These are phyloP conservation scores for Pollachius pollachius DNA, from an alignment of 2,113 vertebrate genomes.

Conservation along the genomic window DNA sequence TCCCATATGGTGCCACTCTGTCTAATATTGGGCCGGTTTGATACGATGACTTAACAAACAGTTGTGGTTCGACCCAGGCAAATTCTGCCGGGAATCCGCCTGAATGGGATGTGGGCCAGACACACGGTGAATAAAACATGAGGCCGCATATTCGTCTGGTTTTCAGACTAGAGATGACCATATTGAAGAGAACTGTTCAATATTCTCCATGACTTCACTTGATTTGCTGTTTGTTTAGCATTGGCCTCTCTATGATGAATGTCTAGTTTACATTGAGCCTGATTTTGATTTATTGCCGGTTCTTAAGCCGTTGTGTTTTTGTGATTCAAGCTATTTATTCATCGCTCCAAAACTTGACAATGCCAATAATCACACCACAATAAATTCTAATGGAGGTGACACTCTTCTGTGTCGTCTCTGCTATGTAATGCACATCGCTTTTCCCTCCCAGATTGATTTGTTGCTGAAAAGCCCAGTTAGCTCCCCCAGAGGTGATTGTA, in stretches of 20 bases:
- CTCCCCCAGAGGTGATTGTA: conserved; percentile 45
- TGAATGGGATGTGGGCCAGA: no score
- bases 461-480: conserved; percentile 47
- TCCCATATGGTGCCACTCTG: no score
- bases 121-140: no score
- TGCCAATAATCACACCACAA: conserved; percentile 61
- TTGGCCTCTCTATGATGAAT: conserved; percentile 58
- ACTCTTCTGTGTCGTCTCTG: conserved; percentile 52
- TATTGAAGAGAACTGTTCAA: conserved; percentile 15
- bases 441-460: conserved; percentile 63
- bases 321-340: conserved; percentile 57
- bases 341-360: conserved; percentile 48
- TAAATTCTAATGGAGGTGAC: conserved; percentile 65
- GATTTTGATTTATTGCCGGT: conserved; percentile 56
- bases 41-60: no score
- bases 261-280: conserved; percentile 53
- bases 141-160: no score
- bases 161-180: not conserved
- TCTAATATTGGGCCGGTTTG: no score
- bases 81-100: no score
- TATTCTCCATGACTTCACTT: conserved; percentile 21
- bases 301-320: conserved; percentile 50
- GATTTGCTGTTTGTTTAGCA: conserved; percentile 23
- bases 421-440: conserved; percentile 50
- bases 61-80: no score